phyloP scores from a whole-genome alignment of 1,140 invertebrate genomes.

The Anagrus nilaparvatae region DNA sequence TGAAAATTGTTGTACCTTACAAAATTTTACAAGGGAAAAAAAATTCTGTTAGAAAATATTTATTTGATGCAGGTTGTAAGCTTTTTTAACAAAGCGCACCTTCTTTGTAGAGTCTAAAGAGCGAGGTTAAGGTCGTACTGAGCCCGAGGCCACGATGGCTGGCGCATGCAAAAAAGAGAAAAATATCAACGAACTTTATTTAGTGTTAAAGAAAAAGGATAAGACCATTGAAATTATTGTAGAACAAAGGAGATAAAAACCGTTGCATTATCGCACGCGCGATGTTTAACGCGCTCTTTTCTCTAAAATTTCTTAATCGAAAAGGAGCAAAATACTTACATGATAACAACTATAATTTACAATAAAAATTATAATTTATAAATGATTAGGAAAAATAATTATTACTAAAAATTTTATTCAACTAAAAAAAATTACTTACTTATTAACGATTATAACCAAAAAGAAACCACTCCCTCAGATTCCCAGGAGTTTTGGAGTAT shows the following conservation, averaged over 20 bases:
- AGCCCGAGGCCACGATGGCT: constrained; percentile 8
- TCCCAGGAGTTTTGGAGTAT: neutral
- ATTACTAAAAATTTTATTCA: no score
- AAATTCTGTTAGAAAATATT: neutral
- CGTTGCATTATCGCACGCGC: neutral
- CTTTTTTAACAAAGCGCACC: neutral
- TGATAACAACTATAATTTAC: no score
- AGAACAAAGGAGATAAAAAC: neutral
- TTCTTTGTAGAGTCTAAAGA: neutral
- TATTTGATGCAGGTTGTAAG: no score
- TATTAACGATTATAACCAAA: constrained; percentile 8
- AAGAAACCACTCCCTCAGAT: constrained; percentile 4
- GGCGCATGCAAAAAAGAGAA: neutral
- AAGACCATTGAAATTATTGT: no score
- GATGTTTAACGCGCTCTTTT: no score
- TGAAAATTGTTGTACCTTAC: no score
- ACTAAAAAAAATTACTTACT: constrained; percentile 8
- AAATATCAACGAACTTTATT: no score
- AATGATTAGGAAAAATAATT: no score
- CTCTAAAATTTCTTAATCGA: no score
- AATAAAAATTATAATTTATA: no score
- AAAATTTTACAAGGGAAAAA: neutral
- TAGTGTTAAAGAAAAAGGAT: no score
- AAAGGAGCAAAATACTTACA: no score
- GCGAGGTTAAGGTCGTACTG: constrained; percentile 10